Evolutionary conservation across 2,888 invertebrate genomes (phyloP), one percentile per base, ranked within the genome.

Genomic region (Nymphalis urticae): DNA sequence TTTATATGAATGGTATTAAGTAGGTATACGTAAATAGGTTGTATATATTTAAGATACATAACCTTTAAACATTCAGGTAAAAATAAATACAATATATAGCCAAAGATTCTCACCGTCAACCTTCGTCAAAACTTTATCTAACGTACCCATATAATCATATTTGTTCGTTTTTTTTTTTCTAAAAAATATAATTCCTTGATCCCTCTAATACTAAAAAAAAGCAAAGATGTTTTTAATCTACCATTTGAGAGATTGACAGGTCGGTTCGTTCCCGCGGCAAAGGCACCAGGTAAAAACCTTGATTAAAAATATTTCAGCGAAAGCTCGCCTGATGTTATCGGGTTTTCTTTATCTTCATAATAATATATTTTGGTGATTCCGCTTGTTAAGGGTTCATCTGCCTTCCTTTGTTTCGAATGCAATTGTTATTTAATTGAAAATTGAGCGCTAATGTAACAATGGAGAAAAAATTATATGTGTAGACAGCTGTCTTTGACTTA

Each of bases 221-320:
- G 83, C 84, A 83, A 86, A 87, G 86, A 89, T 85, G 89, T 90
- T 92, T 92, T 92, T 92, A 92, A 92, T 91, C 88, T 90, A 88
- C 89, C 87, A 85, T 91, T 91, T 88, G 89, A 86, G 81, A 90
- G 92, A 92, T 90, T 92, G 92, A 92, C 92, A 92, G 92, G 89
- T 90, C 85, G 90, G 90, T 86, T 82, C 82, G 85, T 82, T 80
- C 84, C 83, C 81, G 83, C 82, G 82, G 84, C 81, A 82, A 81
- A 81, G 76, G 77, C 74, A 84, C 54, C 92, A 91, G 92, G 92
- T 92, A 90, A 87, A 88, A 88, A 86, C 82, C 87, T 90, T 92
- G 91, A 91, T 92, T 92, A 91, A 90, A 90, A 90, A 90, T 89
- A 87, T 90, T 91, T 90, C 89, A 90, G 91, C 90, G 83, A 89